These are phyloP conservation scores for Austrofundulus limnaeus DNA, from an alignment of 2,113 vertebrate species.

Conservation along the genomic window DNA sequence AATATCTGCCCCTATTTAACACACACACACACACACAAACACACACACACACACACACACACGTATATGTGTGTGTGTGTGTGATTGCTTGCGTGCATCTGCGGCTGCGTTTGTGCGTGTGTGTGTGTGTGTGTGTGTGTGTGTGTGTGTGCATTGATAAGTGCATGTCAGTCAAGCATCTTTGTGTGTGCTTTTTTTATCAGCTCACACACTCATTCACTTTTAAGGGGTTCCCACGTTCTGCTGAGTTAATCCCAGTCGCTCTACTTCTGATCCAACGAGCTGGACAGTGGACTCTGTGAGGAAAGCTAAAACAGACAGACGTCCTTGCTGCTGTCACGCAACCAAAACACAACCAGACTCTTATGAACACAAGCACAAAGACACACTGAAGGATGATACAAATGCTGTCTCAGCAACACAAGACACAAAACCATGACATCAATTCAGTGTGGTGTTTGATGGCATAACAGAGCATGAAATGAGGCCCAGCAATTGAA, in stretches of 20 bases:
- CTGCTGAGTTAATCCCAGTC: conserved; percentile 9
- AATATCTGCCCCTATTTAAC: no score
- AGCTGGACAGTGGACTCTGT: background rate
- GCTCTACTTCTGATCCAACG: background rate
- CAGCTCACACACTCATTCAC: conserved; percentile 16
- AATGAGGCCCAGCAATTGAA: conserved; percentile 27
- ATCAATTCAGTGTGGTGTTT: conserved; percentile 18
- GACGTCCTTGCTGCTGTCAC: background rate
- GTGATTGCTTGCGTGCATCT: no score
- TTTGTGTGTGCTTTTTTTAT: conserved; percentile 12
- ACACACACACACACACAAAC: no score
- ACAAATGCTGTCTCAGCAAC: conserved; percentile 11
- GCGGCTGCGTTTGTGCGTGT: no score
- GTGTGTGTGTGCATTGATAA: background rate
- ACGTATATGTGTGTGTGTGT: no score
- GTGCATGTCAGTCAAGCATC: conserved; percentile 13
- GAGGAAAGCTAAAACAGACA: background rate
- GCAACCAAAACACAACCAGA: background rate
- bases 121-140: conserved; percentile 1
- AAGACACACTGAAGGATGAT: background rate
- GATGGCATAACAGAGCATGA: conserved; percentile 39
- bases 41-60: no score
- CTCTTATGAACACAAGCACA: background rate
- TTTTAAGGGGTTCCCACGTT: conserved; percentile 49
- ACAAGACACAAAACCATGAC: conserved; percentile 10